Evolutionary conservation across 2,797 vertebrate species (phyloP).

Genomic region (Pogonophryne albipinna): DNA sequence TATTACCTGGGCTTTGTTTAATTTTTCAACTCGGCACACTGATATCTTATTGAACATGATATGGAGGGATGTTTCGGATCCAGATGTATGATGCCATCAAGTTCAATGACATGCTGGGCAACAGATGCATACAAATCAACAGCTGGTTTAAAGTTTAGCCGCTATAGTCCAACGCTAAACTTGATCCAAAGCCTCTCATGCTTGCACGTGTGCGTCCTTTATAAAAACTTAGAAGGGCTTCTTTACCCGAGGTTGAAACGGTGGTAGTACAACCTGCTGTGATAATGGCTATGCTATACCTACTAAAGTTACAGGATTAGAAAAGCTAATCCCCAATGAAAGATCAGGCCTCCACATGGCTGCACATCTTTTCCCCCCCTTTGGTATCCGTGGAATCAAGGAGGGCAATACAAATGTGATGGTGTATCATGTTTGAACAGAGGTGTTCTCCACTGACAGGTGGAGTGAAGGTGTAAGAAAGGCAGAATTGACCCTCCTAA

Average conservation of each 20-base stretch:
- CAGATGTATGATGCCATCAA: constrained; percentile 44
- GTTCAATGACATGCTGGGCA: constrained; percentile 22
- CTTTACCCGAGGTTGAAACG: constrained; percentile 1
- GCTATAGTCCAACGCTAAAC: not conserved
- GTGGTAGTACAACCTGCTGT: constrained; percentile 27
- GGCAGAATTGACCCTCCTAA: constrained; percentile 76
- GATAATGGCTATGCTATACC: constrained; percentile 29
- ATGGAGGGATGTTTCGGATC: constrained; percentile 15
- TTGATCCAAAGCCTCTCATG: not conserved
- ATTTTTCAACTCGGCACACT: constrained; percentile 26
- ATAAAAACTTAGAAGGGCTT: not conserved
- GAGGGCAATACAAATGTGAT: constrained; percentile 40
- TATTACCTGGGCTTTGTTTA: constrained; percentile 47
- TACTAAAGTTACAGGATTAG: constrained; percentile 30
- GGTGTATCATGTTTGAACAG: constrained; percentile 51
- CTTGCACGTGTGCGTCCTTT: constrained; percentile 11
- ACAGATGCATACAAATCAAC: constrained; percentile 24
- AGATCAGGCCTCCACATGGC: constrained; percentile 35
- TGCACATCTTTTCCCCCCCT: constrained; percentile 5
- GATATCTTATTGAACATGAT: constrained; percentile 34
- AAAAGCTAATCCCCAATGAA: constrained; percentile 38
- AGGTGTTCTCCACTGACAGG: constrained; percentile 65
- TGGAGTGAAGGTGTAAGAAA: constrained; percentile 71
- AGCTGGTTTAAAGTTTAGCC: constrained; percentile 6
- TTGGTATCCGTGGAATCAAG: not conserved